Conservation (phyloP, 2,888 invertebrate species). For the Aplocera efformata region DNA sequence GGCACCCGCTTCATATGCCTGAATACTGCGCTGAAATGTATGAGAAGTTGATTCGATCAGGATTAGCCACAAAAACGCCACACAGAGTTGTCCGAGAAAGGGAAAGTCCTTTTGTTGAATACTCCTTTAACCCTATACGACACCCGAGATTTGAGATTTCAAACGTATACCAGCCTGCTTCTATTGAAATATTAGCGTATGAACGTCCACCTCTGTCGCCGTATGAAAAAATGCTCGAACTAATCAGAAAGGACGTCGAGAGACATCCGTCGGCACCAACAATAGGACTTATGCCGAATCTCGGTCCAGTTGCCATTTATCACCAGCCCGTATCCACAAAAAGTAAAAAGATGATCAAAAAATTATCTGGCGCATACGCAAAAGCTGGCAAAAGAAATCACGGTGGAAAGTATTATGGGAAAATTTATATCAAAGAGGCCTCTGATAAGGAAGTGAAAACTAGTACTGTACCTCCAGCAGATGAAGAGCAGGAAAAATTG, state of each 20-base stretch:
- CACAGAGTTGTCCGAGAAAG: slow-evolving; percentile 37
- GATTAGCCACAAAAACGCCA: slow-evolving; percentile 34
- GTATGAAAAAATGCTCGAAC: slow-evolving; percentile 48
- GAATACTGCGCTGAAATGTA: slow-evolving; percentile 54
- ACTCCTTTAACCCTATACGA: slow-evolving; percentile 6
- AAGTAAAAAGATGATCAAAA: slow-evolving; percentile 50
- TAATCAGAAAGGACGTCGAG: slow-evolving; percentile 46
- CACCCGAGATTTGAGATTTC: slow-evolving; percentile 9
- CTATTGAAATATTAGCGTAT: neutral
- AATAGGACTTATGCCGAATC: slow-evolving; percentile 44
- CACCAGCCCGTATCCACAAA: slow-evolving; percentile 57
- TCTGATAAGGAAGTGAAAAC: neutral
- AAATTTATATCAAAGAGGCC: slow-evolving; percentile 12
- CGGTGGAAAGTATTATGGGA: slow-evolving; percentile 25
- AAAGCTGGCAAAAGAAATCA: slow-evolving; percentile 27
- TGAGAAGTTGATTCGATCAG: slow-evolving; percentile 47
- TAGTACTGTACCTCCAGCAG: neutral
- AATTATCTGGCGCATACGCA: slow-evolving; percentile 43
- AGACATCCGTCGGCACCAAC: slow-evolving; percentile 46
- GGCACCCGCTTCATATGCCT: slow-evolving; percentile 66
- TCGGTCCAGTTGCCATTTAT: slow-evolving; percentile 57
- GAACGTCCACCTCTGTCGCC: slow-evolving; percentile 27
- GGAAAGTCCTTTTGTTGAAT: slow-evolving; percentile 8
- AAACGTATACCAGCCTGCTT: slow-evolving; percentile 1
- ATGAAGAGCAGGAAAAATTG: neutral